These are phyloP conservation scores for Thermophis baileyi DNA, from an alignment of 2,113 vertebrate species.

Conservation along the genomic window DNA sequence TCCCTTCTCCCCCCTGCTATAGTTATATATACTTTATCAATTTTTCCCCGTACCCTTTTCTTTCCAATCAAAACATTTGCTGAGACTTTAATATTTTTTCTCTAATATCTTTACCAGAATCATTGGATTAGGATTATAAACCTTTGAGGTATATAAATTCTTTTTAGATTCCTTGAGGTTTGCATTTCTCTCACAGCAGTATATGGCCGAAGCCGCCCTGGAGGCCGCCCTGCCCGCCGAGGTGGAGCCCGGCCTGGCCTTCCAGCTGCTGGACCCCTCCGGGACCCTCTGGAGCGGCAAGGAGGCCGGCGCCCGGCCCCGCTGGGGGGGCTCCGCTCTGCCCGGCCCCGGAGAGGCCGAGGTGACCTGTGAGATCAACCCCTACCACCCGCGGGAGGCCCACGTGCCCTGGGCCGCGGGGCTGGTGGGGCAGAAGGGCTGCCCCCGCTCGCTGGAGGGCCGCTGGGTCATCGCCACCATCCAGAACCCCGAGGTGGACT, in stretches of 20 bases:
- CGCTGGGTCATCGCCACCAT: constrained; percentile 71
- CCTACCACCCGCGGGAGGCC: constrained; percentile 72
- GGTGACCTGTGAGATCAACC: constrained; percentile 78
- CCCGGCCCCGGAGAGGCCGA: constrained; percentile 28
- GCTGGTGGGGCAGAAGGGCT: constrained; percentile 67
- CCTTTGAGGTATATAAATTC: not conserved
- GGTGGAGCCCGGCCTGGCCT: too few species aligned
- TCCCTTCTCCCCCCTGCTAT: too few species aligned
- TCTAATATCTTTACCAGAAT: too few species aligned
- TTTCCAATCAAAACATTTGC: too few species aligned
- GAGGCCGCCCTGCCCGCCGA: too few species aligned
- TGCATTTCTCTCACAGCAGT: not conserved
- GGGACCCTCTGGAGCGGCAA: constrained; percentile 65
- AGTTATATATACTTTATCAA: too few species aligned
- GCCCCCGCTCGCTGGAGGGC: constrained; percentile 75
- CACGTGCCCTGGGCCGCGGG: constrained; percentile 68
- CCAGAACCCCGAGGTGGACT: not conserved
- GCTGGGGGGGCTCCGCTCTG: constrained; percentile 26
- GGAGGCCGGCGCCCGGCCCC: constrained; percentile 10
- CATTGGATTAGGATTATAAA: not conserved
- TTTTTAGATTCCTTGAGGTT: not conserved
- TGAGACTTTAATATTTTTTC: too few species aligned
- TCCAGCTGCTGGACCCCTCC: too few species aligned
- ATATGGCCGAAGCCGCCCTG: too few species aligned
- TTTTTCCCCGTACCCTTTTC: too few species aligned